Evolutionary conservation across 2,797 vertebrate species (phyloP).

Genomic region (Oryzias dopingdopingensis): DNA sequence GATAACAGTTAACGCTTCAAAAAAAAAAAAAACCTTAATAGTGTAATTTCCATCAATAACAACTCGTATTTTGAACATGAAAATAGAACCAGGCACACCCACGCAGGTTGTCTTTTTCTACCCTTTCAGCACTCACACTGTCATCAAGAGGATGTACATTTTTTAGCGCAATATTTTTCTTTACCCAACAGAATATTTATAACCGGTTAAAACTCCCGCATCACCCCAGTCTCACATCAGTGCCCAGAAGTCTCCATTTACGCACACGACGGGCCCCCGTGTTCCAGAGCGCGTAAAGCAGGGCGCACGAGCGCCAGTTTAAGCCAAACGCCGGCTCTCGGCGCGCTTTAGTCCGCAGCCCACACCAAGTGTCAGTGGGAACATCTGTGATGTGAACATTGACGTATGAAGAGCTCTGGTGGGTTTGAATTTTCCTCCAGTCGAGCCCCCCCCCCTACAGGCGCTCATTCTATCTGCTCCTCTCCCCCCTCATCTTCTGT

Average conservation of each 20-base stretch:
- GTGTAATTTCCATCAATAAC: slow-evolving; percentile 67
- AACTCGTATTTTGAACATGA: slow-evolving; percentile 40
- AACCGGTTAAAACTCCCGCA: background rate
- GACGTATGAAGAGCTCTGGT: slow-evolving; percentile 71
- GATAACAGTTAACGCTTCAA: slow-evolving; percentile 21
- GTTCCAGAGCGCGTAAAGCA: slow-evolving; percentile 27
- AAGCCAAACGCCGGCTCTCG: slow-evolving; percentile 52
- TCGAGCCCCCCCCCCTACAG: slow-evolving; percentile 49
- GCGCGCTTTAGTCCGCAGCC: slow-evolving; percentile 64
- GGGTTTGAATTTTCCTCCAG: slow-evolving; percentile 69
- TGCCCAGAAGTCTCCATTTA: slow-evolving; percentile 32
- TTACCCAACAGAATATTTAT: background rate
- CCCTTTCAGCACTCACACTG: slow-evolving; percentile 29
- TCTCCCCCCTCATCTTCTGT: slow-evolving; percentile 29
- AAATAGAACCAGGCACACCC: slow-evolving; percentile 55
- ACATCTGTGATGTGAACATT: slow-evolving; percentile 73
- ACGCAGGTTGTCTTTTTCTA: slow-evolving; percentile 42
- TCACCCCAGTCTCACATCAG: slow-evolving; percentile 21
- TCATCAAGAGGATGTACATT: slow-evolving; percentile 36
- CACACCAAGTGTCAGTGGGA: slow-evolving; percentile 71
- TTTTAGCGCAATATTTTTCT: background rate
- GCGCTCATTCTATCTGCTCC: slow-evolving; percentile 31
- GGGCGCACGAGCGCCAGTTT: slow-evolving; percentile 34
- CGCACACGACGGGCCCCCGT: slow-evolving; percentile 46
- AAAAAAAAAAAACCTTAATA: slow-evolving; percentile 18